Evolutionary conservation across 2,797 vertebrate species (phyloP), one percentile per base, ranked within the genome.

Genomic region (Limosa lapponica): DNA sequence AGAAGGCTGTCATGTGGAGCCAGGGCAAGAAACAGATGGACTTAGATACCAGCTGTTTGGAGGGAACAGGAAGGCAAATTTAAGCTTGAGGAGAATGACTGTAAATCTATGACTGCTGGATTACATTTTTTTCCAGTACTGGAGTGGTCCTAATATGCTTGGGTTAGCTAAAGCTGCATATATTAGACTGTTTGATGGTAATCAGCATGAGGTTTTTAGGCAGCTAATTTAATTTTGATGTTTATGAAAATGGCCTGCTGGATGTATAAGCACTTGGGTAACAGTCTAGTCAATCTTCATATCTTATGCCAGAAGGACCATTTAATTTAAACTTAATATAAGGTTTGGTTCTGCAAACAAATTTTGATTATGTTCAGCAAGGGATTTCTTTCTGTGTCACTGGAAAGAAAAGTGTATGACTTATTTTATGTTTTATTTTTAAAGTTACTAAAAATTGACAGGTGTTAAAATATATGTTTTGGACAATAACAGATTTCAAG

Each of bases 371-470:
- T 74, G 6, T 64, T 87, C 32, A 64, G 11, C 7, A 55, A 79
- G 6, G 6, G 13, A 34, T 89, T 90, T 92, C 24, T 75, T 87
- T 73, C 13, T 66, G 11, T 64, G 27, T 39, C 30, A 30, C 30
- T 67, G 30, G 25, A 51, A 78, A 66, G 25, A 79, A 78, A 71
- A 70, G 3, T 22, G 1, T 52, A 59, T 44, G 9, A 28, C 3
- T 57, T 58, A 44, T 17, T 57, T 49, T 43, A 11, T 27, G 6
- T 4, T 41, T 64, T 66, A 27, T 48, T 73, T 80, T 66, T 39
- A 16, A 70, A 58, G 6, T 24, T 58, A 62, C 12, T 1, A n/a
- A 44, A 82, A 46, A 19, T 8, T 1, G 0, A 3, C n/a, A 51
- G 5, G 30, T 67, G 3, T 36, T 59, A 74, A 77, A 83, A 80